Conservation (phyloP, 2,113 vertebrate genomes). For the Sceloporus undulatus region DNA sequence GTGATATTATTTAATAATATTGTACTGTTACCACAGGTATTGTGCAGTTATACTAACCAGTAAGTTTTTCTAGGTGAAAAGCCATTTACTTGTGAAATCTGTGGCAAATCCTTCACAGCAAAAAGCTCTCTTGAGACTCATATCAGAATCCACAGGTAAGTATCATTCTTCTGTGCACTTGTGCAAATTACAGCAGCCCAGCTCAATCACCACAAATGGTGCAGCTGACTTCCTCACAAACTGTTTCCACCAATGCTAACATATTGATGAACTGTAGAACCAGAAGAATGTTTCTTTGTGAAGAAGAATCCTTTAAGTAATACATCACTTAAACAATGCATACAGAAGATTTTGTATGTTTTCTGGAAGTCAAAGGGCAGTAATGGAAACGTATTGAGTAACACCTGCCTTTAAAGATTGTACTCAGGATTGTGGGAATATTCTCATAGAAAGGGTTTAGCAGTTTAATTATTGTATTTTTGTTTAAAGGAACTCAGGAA, state of each 20-base stretch:
- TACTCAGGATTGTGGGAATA: not conserved
- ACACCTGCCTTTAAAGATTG: not conserved
- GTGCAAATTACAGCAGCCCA: not conserved
- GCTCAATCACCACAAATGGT: not conserved
- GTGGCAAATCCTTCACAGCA: constrained; percentile 96
- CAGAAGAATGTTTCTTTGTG: not conserved
- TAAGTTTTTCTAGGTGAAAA: constrained; percentile 88
- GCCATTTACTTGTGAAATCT: constrained; percentile 98
- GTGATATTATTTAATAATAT: not conserved
- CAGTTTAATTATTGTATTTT: not conserved
- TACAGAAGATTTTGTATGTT: not conserved
- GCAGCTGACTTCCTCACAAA: not conserved
- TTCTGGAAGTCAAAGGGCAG: not conserved
- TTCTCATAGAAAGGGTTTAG: not conserved
- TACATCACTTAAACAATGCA: not conserved
- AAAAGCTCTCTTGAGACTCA: constrained; percentile 98
- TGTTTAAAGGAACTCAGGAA: not conserved
- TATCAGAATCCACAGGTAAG: constrained; percentile 94
- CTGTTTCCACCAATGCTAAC: not conserved
- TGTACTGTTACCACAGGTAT: not conserved
- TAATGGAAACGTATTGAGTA: not conserved
- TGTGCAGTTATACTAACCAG: not conserved
- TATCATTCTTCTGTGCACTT: not conserved
- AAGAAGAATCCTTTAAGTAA: not conserved
- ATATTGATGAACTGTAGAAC: not conserved